phyloP scores from a whole-genome alignment of 2,113 vertebrate species.

The Gopherus flavomarginatus region DNA sequence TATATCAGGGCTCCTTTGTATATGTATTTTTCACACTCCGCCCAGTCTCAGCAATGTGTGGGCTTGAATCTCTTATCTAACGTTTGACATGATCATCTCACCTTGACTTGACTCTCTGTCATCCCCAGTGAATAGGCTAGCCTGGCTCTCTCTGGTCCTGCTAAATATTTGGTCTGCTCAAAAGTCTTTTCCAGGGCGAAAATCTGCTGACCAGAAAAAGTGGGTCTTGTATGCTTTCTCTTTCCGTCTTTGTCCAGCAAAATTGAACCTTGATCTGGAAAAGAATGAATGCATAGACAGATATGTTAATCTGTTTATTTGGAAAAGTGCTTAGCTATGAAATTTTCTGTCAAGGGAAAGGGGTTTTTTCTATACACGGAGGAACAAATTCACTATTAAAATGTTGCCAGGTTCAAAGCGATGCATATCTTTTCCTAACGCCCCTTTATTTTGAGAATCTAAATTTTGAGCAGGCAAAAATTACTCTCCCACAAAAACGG shows the following conservation, averaged over 20 bases:
- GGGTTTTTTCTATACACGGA: fast-evolving
- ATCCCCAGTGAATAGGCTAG: conserved; percentile 96
- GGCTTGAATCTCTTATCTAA: neutral
- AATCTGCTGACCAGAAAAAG: conserved; percentile 98
- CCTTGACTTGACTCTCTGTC: conserved; percentile 99
- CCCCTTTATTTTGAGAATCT: neutral
- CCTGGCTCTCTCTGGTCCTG: conserved; percentile 93
- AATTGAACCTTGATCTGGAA: conserved; percentile 92
- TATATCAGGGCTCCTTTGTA: neutral
- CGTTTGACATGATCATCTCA: conserved; percentile 65
- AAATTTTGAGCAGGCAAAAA: neutral
- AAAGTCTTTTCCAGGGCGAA: conserved; percentile 99
- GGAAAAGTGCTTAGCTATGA: neutral
- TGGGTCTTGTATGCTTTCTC: conserved; percentile 95
- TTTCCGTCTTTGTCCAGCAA: conserved; percentile 97
- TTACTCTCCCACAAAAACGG: neutral
- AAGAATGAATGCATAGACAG: conserved; percentile 62
- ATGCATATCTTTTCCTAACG: neutral
- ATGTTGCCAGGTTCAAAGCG: neutral
- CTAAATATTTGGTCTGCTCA: conserved; percentile 97
- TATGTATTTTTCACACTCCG: neutral
- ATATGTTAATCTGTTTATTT: conserved; percentile 54
- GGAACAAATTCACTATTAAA: neutral
- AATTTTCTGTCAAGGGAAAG: neutral
- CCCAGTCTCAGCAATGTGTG: neutral